Base-by-base conservation (phyloP, 2,797 vertebrate genomes). In the Melanotaenia trifasciata region DNA sequence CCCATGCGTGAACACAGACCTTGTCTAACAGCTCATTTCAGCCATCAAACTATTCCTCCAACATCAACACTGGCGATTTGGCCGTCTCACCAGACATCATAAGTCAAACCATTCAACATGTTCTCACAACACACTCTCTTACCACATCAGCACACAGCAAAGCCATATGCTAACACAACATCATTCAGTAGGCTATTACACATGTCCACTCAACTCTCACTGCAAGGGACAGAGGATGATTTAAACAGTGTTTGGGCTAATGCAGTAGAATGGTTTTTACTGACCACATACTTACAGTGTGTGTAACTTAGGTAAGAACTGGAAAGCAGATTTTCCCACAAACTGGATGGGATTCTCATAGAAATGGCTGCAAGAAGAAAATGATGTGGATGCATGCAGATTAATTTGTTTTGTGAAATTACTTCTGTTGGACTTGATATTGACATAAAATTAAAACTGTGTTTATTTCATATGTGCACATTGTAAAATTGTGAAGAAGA, bases 281-380 rank as follows among this genome's bases (percentile, higher is more conserved):
- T 85, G 87, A 84, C 74, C 62, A 9, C 88, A 87, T 91, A 97
- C 97, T 96, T 91, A 98, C 97, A 98, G 96, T 0, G 97, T 98
- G 92, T 97, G 97, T 72, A 98, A 89, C 89, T 97, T 97, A 18
- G 97, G 96, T 93, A 98, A 90, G 91, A 96, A 95, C 94, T 97
- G 97, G 95, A 98, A 98, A 12, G 97, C 96, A 0, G 97, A 97
- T 79, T 94, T 96, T 80, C 97, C 97, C 84, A 98, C 97, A 89
- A 94, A 96, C 95, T 98, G 97, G 94, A 98, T 98, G 36, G 97
- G 97, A 78, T 98, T 98, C 90, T 97, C 96, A 30, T 97, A 98
- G 79, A 98, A 98, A 83, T 98, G 96, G 88, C 97, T 98, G 93
- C 43, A 63, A 81, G 12, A 74, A 68, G 78, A 38, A 84, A 20